phyloP scores from a whole-genome alignment of 2,113 vertebrate species.

The Salvelinus fontinalis region DNA sequence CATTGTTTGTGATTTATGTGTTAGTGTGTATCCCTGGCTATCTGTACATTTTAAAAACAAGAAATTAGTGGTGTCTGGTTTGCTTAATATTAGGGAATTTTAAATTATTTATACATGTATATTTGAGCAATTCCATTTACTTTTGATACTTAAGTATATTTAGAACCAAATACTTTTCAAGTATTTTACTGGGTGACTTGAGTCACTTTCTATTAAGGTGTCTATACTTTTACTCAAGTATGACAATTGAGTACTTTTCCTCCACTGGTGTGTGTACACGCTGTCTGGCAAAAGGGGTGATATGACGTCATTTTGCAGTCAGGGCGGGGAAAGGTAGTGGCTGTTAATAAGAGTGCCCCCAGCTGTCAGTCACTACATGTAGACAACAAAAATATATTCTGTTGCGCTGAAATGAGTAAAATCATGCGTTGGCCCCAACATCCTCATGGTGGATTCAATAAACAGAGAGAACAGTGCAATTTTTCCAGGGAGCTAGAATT shows the following conservation, averaged over 20 bases:
- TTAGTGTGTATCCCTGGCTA: too few species aligned
- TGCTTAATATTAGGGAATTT: too few species aligned
- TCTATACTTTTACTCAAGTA: too few species aligned
- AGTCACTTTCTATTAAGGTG: too few species aligned
- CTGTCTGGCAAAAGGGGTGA: constrained; percentile 33
- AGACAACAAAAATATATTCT: background rate
- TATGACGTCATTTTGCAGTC: constrained; percentile 79
- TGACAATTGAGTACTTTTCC: background rate
- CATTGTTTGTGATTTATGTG: too few species aligned
- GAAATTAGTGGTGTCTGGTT: too few species aligned
- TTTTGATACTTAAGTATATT: too few species aligned
- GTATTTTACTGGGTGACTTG: too few species aligned
- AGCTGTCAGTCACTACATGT: constrained; percentile 10
- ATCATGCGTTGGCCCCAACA: constrained; percentile 44
- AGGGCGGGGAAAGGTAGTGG: constrained; percentile 9
- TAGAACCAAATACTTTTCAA: too few species aligned
- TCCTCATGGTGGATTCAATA: constrained; percentile 36
- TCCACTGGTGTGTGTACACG: background rate
- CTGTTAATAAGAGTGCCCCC: background rate
- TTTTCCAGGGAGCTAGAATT: constrained; percentile 39
- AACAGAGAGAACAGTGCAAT: constrained; percentile 49
- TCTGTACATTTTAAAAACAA: too few species aligned
- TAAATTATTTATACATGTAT: too few species aligned
- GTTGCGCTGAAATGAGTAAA: constrained; percentile 27
- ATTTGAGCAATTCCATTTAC: too few species aligned